These are phyloP conservation scores for Rhipidura dahli DNA, from an alignment of 2,113 vertebrate species.

Conservation along the genomic window DNA sequence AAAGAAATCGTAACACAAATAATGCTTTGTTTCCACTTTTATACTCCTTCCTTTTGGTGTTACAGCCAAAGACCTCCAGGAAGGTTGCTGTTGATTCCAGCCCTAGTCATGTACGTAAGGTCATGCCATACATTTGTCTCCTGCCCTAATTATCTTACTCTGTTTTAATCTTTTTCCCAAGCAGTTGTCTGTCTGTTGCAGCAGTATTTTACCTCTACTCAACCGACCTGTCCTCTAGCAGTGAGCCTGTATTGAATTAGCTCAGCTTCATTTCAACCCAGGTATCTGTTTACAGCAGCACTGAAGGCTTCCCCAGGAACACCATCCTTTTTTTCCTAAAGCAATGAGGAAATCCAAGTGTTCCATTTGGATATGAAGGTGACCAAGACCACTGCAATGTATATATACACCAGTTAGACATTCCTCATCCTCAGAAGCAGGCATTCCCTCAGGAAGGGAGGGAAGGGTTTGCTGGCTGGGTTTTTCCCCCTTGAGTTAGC, in stretches of 20 bases:
- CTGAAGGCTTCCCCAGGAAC: neutral
- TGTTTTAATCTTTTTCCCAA: conserved; percentile 3
- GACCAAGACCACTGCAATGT: neutral
- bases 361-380: neutral
- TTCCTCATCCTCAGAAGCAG: neutral
- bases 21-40: neutral
- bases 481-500: neutral
- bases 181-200: neutral
- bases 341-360: neutral
- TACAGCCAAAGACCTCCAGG: conserved; percentile 17
- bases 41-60: neutral
- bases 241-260: neutral
- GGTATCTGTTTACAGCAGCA: neutral
- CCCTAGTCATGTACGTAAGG: neutral
- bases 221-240: neutral
- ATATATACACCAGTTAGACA: neutral
- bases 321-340: neutral
- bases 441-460: neutral
- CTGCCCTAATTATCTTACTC: conserved; percentile 13
- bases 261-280: neutral
- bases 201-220: neutral
- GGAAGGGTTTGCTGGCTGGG: neutral
- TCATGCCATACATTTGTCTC: neutral
- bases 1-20: neutral
- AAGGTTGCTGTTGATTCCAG: neutral